Evolutionary conservation across 1,140 invertebrate species (phyloP).

Genomic region (Patella vulgata): DNA sequence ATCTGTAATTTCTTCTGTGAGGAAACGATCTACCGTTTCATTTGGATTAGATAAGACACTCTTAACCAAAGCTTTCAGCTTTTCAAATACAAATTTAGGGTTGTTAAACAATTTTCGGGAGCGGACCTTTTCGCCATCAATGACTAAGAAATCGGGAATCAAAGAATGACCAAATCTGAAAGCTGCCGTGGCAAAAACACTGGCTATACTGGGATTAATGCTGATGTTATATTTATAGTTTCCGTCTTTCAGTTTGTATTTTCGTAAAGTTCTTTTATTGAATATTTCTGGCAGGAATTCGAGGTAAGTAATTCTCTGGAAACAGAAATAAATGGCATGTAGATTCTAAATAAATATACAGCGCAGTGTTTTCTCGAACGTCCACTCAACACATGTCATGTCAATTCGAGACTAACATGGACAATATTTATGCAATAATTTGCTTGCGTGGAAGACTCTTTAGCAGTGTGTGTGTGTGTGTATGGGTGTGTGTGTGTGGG

Average conservation of each 20-base stretch:
- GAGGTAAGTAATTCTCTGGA: conserved; percentile 93
- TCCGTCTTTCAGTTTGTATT: conserved; percentile 68
- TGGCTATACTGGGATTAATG: conserved; percentile 86
- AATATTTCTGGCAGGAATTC: conserved; percentile 90
- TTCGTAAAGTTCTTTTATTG: conserved; percentile 74
- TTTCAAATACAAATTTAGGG: conserved; percentile 3
- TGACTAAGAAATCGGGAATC: conserved; percentile 84
- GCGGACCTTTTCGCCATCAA: not conserved
- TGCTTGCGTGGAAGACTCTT: too few relatives aligned
- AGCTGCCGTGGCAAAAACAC: conserved; percentile 95
- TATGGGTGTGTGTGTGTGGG: too few relatives aligned
- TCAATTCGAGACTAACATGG: too few relatives aligned
- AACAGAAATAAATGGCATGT: too few relatives aligned
- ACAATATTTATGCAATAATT: too few relatives aligned
- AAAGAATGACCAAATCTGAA: conserved; percentile 94
- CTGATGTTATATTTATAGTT: conserved; percentile 77
- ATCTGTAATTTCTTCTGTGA: conserved; percentile 93
- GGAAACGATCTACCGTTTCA: conserved; percentile 74
- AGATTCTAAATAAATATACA: too few relatives aligned
- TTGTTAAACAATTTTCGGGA: conserved; percentile 6
- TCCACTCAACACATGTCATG: too few relatives aligned
- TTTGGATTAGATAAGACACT: not conserved
- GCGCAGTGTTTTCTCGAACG: too few relatives aligned
- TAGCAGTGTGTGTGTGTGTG: too few relatives aligned
- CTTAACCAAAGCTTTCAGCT: not conserved